These are phyloP conservation scores for Tor tambroides DNA, from an alignment of 2,113 vertebrate species.

Conservation along the genomic window DNA sequence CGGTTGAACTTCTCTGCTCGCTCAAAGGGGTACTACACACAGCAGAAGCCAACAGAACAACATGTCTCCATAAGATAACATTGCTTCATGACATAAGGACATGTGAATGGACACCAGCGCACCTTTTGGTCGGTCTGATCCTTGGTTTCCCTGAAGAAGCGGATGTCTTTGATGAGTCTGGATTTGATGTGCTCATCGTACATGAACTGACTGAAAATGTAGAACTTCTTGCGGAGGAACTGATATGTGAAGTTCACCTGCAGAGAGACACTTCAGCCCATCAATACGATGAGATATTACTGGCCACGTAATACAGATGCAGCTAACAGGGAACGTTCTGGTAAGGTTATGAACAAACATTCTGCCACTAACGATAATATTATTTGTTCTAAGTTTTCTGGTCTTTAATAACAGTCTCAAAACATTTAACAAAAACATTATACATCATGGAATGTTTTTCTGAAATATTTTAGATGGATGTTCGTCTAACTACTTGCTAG, in stretches of 20 bases:
- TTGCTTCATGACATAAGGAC: not conserved
- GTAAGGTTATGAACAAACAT: not conserved
- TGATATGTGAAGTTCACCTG: slow-evolving; percentile 99
- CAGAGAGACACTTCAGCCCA: not conserved
- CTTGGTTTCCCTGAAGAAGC: slow-evolving; percentile 98
- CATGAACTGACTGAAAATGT: slow-evolving; percentile 99
- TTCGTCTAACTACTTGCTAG: not conserved
- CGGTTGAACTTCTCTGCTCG: slow-evolving; percentile 99
- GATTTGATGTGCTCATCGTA: slow-evolving; percentile 99
- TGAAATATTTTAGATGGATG: not conserved
- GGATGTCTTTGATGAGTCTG: slow-evolving; percentile 97
- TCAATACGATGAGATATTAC: not conserved
- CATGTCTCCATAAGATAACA: not conserved
- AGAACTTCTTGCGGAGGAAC: slow-evolving; percentile 98
- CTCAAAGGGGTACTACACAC: slow-evolving; percentile 92
- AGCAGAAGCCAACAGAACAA: not conserved
- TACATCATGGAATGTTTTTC: not conserved
- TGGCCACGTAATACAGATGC: not conserved
- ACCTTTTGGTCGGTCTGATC: slow-evolving; percentile 99
- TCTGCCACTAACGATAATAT: not conserved
- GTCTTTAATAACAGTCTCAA: not conserved
- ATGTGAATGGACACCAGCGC: not conserved
- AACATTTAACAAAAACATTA: not conserved
- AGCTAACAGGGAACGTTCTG: not conserved
- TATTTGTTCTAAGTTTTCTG: not conserved